Evolutionary conservation across 2,888 invertebrate species (phyloP).

Genomic region (Agrochola lychnidis): DNA sequence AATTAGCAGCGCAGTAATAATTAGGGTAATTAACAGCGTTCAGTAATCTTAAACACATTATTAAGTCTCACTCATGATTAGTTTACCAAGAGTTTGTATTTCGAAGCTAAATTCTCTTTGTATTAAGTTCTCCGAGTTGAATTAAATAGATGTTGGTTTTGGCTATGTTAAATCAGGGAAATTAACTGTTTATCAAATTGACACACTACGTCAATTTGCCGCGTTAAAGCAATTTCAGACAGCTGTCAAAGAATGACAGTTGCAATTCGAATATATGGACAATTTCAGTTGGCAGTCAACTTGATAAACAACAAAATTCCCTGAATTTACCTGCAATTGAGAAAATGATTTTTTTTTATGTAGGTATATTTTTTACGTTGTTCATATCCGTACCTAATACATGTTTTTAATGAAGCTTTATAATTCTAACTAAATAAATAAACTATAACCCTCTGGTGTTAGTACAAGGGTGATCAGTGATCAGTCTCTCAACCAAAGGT

Average conservation of each 20-base stretch:
- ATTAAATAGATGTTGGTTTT: neutral
- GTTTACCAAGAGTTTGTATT: slow-evolving; percentile 29
- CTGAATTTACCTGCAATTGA: neutral
- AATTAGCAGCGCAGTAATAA: slow-evolving; percentile 34
- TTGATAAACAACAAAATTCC: neutral
- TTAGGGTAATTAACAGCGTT: slow-evolving; percentile 24
- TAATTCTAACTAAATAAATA: too few relatives aligned
- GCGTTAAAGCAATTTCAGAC: neutral
- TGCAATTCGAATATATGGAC: neutral
- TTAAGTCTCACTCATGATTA: slow-evolving; percentile 37
- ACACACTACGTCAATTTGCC: neutral
- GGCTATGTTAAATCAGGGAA: neutral
- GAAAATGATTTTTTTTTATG: neutral
- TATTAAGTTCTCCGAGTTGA: neutral
- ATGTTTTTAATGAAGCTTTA: too few relatives aligned
- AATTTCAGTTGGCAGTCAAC: neutral
- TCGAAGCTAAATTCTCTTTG: slow-evolving; percentile 9
- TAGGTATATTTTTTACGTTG: too few relatives aligned
- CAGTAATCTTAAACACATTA: slow-evolving; percentile 29
- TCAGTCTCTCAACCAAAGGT: too few relatives aligned
- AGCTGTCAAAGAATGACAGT: neutral
- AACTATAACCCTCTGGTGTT: too few relatives aligned
- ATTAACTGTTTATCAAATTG: neutral
- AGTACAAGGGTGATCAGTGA: too few relatives aligned
- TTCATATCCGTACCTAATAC: too few relatives aligned